These are phyloP conservation scores for Prolemur simus DNA, from an alignment of 2,113 vertebrate species.

Conservation along the genomic window DNA sequence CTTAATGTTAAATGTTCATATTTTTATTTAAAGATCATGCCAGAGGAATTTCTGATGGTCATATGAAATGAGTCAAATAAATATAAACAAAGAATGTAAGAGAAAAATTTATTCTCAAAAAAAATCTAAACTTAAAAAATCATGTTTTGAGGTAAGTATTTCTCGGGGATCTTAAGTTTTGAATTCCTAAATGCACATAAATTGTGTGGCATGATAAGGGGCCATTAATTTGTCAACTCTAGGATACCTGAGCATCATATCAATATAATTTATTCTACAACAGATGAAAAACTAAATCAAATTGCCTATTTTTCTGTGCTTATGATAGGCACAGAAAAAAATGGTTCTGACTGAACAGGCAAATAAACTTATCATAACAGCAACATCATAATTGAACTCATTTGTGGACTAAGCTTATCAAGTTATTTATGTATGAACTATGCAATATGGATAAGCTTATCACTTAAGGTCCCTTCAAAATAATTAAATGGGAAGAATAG, in stretches of 20 bases:
- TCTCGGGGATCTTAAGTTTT: neutral
- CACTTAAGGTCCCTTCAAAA: slow-evolving; percentile 22
- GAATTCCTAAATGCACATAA: neutral
- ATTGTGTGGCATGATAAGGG: neutral
- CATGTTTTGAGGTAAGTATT: neutral
- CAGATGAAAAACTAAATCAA: neutral
- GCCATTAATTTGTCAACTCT: neutral
- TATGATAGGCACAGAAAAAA: neutral
- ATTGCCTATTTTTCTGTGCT: neutral
- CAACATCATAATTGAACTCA: slow-evolving; percentile 57
- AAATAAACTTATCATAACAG: slow-evolving; percentile 24
- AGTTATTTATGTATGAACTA: slow-evolving; percentile 60
- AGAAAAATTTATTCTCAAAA: neutral
- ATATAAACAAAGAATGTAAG: neutral
- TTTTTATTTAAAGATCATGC: neutral
- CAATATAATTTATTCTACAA: neutral
- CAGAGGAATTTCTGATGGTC: neutral
- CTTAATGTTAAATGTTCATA: neutral
- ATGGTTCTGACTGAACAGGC: neutral
- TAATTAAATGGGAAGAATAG: slow-evolving; percentile 43
- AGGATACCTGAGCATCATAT: neutral
- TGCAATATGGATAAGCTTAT: slow-evolving; percentile 32
- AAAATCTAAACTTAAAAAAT: neutral
- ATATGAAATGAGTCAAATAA: neutral
- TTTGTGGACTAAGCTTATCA: slow-evolving; percentile 55